phyloP scores from a whole-genome alignment of 2,888 invertebrate species.

The Galerucella calmariensis region DNA sequence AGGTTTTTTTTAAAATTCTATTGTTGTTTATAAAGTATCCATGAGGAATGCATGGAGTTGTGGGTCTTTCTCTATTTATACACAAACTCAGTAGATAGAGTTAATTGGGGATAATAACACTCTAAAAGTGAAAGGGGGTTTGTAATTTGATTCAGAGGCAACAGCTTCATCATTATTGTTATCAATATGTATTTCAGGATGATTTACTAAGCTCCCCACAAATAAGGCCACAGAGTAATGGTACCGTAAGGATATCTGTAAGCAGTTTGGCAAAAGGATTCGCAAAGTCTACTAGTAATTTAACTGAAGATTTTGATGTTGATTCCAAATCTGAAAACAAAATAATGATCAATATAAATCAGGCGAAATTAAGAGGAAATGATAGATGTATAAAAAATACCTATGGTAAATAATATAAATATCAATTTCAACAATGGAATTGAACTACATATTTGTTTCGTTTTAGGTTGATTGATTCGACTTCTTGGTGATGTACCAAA shows the following conservation, averaged over 20 bases:
- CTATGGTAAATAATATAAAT: slow-evolving; percentile 25
- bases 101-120: too few relatives aligned
- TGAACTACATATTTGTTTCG: not conserved
- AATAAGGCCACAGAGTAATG: slow-evolving; percentile 61
- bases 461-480: slow-evolving; percentile 15
- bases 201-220: slow-evolving; percentile 57
- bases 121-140: too few relatives aligned
- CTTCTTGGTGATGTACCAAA: slow-evolving; percentile 17
- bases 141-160: not conserved
- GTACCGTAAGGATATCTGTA: slow-evolving; percentile 62
- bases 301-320: slow-evolving; percentile 48
- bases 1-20: not conserved
- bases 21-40: too few relatives aligned
- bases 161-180: not conserved
- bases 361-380: slow-evolving; percentile 48
- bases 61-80: too few relatives aligned
- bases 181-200: slow-evolving; percentile 56
- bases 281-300: slow-evolving; percentile 60
- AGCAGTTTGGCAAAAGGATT: slow-evolving; percentile 57
- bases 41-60: not conserved
- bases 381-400: slow-evolving; percentile 14
- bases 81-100: too few relatives aligned
- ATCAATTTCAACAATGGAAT: too few relatives aligned
- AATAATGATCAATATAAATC: slow-evolving; percentile 60
- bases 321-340: slow-evolving; percentile 54